A percentile compares a stretch with the other conserved stretches of the same genome.
Evolutionary conservation across 35 echinoderm and acorn worm species (phyloP).

Genomic region (Acanthaster planci): DNA sequence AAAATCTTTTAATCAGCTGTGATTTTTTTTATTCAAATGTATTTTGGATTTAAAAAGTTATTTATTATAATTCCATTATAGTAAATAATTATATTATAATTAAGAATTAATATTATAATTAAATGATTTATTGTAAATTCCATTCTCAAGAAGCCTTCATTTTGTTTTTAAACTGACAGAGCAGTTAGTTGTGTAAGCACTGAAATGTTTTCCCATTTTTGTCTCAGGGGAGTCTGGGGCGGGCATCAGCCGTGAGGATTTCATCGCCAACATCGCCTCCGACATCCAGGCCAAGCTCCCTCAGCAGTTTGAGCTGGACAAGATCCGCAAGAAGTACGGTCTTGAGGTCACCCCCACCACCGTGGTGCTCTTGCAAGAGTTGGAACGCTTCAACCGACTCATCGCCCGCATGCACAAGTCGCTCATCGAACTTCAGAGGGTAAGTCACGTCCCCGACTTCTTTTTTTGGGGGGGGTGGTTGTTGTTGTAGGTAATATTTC

Average conservation of each 20-base stretch:
- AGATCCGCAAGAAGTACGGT: constrained; percentile 91
- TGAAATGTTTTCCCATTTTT: neutral
- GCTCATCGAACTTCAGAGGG: constrained; percentile 85
- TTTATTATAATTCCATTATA: no score
- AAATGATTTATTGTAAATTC: no score
- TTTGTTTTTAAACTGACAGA: no score
- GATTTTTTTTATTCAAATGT: no score
- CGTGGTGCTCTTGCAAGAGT: constrained; percentile 91
- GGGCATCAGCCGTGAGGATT: constrained; percentile 98
- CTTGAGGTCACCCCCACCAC: constrained; percentile 89
- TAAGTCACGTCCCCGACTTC: constrained; percentile 28
- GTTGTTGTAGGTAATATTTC: no score
- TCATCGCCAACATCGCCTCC: constrained; percentile 96
- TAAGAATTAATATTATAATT: no score
- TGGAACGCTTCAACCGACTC: constrained; percentile 91
- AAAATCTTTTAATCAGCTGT: no score
- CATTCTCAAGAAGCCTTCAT: no score
- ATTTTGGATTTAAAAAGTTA: no score
- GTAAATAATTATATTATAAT: no score
- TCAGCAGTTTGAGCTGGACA: constrained; percentile 97
- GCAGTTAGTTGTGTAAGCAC: neutral
- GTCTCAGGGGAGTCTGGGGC: constrained; percentile 78
- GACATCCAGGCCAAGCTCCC: constrained; percentile 96
- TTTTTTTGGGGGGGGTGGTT: no score
- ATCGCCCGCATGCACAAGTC: constrained; percentile 88